These are phyloP conservation scores for Sminthopsis crassicaudata DNA, from an alignment of 2,113 vertebrate genomes.

Conservation along the genomic window DNA sequence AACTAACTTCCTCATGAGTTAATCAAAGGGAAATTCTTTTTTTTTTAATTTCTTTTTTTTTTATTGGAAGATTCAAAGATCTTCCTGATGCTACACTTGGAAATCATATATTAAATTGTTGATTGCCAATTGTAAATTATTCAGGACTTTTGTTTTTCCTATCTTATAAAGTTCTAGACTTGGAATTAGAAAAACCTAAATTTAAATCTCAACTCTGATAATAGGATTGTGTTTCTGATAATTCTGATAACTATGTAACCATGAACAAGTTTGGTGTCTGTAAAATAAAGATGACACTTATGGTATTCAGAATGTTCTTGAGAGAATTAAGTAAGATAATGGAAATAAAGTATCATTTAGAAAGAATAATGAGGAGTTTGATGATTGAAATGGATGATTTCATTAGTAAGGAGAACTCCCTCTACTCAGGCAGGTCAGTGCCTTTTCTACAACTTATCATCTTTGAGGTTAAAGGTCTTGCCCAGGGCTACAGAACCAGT, in stretches of 20 bases:
- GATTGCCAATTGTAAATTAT: neutral
- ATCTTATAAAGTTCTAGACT: neutral
- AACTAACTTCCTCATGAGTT: constrained; percentile 10
- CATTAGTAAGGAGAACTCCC: too few relatives aligned
- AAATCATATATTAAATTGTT: neutral
- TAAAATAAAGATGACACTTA: neutral
- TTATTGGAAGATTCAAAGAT: constrained; percentile 6
- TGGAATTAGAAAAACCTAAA: neutral
- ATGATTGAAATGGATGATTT: too few relatives aligned
- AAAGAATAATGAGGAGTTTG: too few relatives aligned
- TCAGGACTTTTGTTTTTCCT: neutral
- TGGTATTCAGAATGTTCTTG: too few relatives aligned
- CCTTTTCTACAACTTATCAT: too few relatives aligned
- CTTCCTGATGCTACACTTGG: constrained; percentile 1
- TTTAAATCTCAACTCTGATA: neutral
- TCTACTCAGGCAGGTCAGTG: too few relatives aligned
- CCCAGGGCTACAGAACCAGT: too few relatives aligned
- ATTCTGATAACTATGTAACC: neutral
- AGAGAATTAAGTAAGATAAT: neutral
- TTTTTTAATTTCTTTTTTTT: constrained; percentile 40
- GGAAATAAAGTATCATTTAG: neutral
- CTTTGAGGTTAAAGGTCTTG: too few relatives aligned
- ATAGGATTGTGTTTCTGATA: neutral
- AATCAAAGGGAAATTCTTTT: constrained; percentile 54
- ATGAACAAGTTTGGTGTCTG: neutral